Evolutionary conservation across 2,113 vertebrate species (phyloP).

Genomic region (Scartelaos histophorus): DNA sequence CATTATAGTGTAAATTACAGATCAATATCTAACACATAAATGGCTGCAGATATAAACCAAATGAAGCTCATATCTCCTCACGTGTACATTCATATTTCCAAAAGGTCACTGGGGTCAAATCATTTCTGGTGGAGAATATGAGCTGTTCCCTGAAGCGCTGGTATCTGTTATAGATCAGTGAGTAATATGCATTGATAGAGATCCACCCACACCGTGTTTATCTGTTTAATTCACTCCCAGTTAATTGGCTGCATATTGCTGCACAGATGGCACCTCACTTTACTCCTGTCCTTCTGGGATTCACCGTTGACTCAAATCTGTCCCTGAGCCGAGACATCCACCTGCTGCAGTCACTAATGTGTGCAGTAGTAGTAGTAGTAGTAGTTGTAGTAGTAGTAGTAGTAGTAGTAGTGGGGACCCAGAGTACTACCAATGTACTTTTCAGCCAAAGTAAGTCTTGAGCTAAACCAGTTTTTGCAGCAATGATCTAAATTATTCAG

Average conservation of each 20-base stretch:
- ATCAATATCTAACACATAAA: not conserved
- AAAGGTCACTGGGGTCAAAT: constrained; percentile 12
- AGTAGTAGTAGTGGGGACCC: not conserved
- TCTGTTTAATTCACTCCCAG: constrained; percentile 41
- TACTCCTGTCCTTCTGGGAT: constrained; percentile 39
- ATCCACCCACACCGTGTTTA: constrained; percentile 35
- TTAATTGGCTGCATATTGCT: constrained; percentile 55
- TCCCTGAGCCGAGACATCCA: constrained; percentile 10
- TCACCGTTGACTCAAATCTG: constrained; percentile 39
- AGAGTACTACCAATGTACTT: not conserved
- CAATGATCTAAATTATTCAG: no score
- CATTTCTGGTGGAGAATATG: not conserved
- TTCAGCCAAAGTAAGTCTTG: not conserved
- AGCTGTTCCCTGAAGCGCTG: not conserved
- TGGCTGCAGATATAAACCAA: not conserved
- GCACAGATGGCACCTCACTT: constrained; percentile 55
- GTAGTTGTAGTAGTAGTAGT: not conserved
- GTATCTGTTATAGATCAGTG: constrained; percentile 20
- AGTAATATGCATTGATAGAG: constrained; percentile 37
- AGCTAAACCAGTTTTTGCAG: no score
- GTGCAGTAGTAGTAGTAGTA: not conserved
- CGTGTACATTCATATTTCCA: constrained; percentile 14
- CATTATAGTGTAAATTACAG: not conserved
- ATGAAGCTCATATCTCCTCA: not conserved
- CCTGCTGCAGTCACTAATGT: not conserved